Evolutionary conservation across 2,888 invertebrate species (phyloP).

Genomic region (Myopa testacea): DNA sequence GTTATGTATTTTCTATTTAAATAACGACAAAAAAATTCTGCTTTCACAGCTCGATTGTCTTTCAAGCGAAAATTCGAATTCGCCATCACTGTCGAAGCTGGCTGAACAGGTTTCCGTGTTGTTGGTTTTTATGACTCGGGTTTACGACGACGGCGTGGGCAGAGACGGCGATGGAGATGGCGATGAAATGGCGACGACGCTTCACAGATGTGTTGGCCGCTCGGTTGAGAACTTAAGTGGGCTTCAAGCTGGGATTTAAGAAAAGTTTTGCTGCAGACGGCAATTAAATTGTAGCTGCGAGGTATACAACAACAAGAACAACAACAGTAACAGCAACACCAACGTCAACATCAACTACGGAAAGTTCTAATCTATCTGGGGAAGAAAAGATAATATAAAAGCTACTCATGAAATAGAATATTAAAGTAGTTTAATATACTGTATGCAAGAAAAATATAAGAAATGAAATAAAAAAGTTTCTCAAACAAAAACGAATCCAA

Average conservation of each 20-base stretch:
- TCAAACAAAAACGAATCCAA: no score
- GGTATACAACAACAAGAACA: constrained; percentile 17
- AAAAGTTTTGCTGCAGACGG: constrained; percentile 7
- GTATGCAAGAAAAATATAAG: background rate
- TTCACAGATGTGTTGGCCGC: background rate
- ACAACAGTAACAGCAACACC: constrained; percentile 4
- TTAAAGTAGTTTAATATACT: background rate
- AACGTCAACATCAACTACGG: background rate
- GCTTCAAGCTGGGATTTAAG: background rate
- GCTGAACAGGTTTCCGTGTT: constrained; percentile 22
- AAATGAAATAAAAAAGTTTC: background rate
- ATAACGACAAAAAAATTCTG: background rate
- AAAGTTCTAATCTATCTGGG: background rate
- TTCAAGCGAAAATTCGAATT: background rate
- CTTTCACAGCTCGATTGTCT: background rate
- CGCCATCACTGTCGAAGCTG: constrained; percentile 13
- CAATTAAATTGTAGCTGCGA: constrained; percentile 7
- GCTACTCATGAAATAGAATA: background rate
- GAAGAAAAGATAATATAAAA: no score
- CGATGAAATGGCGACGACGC: background rate
- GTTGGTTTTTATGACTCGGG: constrained; percentile 14
- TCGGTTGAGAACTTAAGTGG: background rate
- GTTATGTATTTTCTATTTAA: background rate
- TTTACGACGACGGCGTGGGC: background rate
- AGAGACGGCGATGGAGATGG: background rate